Percentiles rank a stretch among this genome's conserved stretches.
Conservation (phyloP, 2,113 vertebrate genomes). For the Serilophus lunatus region DNA sequence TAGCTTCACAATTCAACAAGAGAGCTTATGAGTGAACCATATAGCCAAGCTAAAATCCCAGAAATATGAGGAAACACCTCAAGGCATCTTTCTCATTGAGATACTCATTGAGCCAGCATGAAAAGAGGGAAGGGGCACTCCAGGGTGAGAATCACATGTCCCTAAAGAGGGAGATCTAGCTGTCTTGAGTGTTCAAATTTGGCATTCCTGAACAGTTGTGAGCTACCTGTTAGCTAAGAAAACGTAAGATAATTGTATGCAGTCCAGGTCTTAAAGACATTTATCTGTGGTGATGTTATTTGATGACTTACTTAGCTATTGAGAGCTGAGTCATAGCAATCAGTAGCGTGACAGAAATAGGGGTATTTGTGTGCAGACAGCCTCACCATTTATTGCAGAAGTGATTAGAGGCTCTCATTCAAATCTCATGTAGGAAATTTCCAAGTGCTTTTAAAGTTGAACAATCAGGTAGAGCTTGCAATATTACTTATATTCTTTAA, state of each 20-base stretch:
- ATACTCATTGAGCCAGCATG: neutral
- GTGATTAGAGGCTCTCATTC: neutral
- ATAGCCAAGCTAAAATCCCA: no score
- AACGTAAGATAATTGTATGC: neutral
- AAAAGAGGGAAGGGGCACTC: neutral
- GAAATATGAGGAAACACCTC: no score
- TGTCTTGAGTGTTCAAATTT: neutral
- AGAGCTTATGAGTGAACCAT: no score
- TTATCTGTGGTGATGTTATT: neutral
- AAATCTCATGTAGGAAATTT: neutral
- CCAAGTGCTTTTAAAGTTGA: neutral
- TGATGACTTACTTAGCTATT: neutral
- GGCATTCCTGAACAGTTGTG: neutral
- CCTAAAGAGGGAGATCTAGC: rapidly evolving
- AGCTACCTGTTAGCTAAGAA: neutral
- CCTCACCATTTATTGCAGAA: neutral
- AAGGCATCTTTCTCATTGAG: no score
- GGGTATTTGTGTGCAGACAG: neutral
- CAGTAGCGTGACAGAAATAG: neutral
- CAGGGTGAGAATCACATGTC: neutral
- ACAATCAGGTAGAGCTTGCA: neutral
- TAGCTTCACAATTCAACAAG: no score
- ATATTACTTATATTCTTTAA: neutral
- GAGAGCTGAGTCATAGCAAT: neutral
- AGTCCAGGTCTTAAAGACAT: neutral